Base-by-base conservation (phyloP, 2,888 invertebrate genomes). In the Cataglyphis livida region DNA sequence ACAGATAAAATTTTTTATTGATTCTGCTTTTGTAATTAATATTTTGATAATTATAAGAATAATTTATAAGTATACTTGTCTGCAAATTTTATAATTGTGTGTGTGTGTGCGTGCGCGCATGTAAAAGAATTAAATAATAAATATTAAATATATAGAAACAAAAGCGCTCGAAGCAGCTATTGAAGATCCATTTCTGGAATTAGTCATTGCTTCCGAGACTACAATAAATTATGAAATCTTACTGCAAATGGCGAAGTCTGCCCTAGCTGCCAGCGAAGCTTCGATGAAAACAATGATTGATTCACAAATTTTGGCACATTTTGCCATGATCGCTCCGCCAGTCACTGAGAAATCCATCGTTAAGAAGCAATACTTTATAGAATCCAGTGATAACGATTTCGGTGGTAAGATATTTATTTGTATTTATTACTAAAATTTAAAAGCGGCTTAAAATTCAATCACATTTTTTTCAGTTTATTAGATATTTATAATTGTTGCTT, bases 341-440 rank as follows among this genome's bases (percentile, higher is more conserved):
- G 83, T 84, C n/a, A 10, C 35, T 18, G 88, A 87, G 32, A 84
- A 76, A 48, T 18, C 81, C n/a, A 71, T 78, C 54, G 75, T 59
- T 32, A 91, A 88, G 70, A 93, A 92, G 64, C 92, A 90, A 83
- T 93, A 92, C 84, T 91, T 94, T 59, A 89, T 91, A 18, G 94
- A 94, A 83, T 93, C 94, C 73, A 94, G 94, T 79, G 94, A 94
- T 85, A 93, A 92, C 81, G 94, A 94, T 68, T 87, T 93, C 65
- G 91, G 90, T 41, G 91, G 94, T 94, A 85, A 7, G 35, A 57
- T 32, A 41, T 32, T 12, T 12, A 44, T 44, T 12, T 44, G 3
- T 44, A 15, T 41, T 41, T 38, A 38, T 38, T 41, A 59, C 21
- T 7, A 7, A 70, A 51, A 12, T 44, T 15, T 28, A 44, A 73